A percentile compares a stretch with the other conserved stretches of the same genome.
Evolutionary conservation across 2,888 invertebrate genomes (phyloP).

Genomic region (Torymus texanus): DNA sequence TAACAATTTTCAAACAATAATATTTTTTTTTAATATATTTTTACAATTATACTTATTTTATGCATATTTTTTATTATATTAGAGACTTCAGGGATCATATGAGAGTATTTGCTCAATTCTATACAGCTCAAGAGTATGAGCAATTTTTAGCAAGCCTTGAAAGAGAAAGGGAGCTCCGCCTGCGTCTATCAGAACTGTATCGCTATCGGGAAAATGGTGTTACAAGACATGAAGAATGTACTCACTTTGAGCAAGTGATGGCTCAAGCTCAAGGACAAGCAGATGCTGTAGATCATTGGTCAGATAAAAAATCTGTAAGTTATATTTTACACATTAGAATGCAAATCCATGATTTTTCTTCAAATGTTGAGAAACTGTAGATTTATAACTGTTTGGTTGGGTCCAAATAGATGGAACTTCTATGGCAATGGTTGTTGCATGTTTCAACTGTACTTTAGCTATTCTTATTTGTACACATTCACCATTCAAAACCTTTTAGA

Average conservation of each 20-base stretch:
- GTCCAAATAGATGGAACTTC: constrained; percentile 44
- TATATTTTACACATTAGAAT: constrained; percentile 57
- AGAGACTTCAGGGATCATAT: constrained; percentile 90
- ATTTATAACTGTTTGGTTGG: constrained; percentile 45
- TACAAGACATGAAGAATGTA: constrained; percentile 88
- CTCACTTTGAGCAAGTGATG: constrained; percentile 89
- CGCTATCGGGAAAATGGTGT: constrained; percentile 92
- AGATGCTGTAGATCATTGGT: constrained; percentile 78
- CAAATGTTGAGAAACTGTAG: constrained; percentile 36
- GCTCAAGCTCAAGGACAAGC: constrained; percentile 79
- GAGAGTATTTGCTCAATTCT: constrained; percentile 91
- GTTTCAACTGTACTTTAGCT: constrained; percentile 35
- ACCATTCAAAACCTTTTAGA: constrained; percentile 26
- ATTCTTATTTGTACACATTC: constrained; percentile 25
- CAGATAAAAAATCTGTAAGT: constrained; percentile 82
- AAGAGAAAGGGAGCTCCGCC: constrained; percentile 89
- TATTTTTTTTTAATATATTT: no score
- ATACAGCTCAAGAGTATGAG: constrained; percentile 89
- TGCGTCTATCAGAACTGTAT: constrained; percentile 87
- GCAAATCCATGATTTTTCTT: constrained; percentile 14
- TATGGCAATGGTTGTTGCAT: constrained; percentile 55
- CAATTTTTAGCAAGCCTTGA: constrained; percentile 86
- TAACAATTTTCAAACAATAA: no score
- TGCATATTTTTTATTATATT: constrained; percentile 55
- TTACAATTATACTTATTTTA: no score